Evolutionary conservation across 2,888 invertebrate species (phyloP).

Genomic region (Phaedon cochleariae): DNA sequence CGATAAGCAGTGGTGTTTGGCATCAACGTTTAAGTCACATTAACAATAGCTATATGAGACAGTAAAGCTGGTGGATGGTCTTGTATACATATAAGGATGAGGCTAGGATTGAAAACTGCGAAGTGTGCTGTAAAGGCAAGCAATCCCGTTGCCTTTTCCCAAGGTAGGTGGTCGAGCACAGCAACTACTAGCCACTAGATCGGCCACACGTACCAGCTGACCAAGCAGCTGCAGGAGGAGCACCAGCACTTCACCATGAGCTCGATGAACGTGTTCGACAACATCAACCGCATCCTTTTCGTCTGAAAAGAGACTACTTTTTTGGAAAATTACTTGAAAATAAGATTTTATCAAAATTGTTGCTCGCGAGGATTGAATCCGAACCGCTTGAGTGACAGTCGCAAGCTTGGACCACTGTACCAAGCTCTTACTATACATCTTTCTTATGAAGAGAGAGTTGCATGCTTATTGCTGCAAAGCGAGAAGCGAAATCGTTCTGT

Average conservation of each 20-base stretch:
- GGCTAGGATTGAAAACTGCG: conserved; percentile 3
- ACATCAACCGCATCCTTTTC: conserved; percentile 93
- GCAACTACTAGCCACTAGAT: conserved; percentile 70
- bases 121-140: conserved; percentile 43
- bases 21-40: not conserved
- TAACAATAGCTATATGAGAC: not conserved
- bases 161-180: conserved; percentile 19
- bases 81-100: not conserved
- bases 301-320: too few species aligned
- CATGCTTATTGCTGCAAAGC: too few species aligned
- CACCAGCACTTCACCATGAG: conserved; percentile 94
- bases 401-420: too few species aligned
- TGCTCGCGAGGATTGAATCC: too few species aligned
- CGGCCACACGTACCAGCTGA: conserved; percentile 88
- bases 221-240: conserved; percentile 92
- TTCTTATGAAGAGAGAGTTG: too few species aligned
- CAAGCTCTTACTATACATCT: too few species aligned
- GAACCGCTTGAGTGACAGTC: too few species aligned
- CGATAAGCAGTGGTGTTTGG: not conserved
- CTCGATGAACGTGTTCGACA: conserved; percentile 91
- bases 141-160: conserved; percentile 43
- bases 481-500: too few species aligned
- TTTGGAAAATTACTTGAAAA: too few species aligned
- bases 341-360: too few species aligned
- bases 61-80: not conserved